Base-by-base conservation (phyloP, 2,113 vertebrate species). In the Nothobranchius kuhntae region DNA sequence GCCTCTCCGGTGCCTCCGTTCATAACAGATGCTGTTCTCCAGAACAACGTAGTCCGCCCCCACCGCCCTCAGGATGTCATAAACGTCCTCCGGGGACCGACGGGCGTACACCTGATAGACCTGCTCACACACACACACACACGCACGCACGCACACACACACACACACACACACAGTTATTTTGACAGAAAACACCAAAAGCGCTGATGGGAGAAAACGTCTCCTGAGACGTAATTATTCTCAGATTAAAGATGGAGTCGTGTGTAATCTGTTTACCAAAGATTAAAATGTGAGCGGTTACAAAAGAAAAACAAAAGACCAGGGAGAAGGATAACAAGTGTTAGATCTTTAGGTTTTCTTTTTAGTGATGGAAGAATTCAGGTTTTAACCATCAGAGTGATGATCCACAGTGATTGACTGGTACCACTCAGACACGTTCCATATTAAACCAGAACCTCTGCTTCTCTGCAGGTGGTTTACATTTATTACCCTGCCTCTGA, bases 11-110 rank as follows among this genome's bases (percentile, higher is more conserved):
- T 99, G 96, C 26, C 97, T 74, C 45, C 95, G 92, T 82, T 98
- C 97, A 0, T 95, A 96, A 74, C 98, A 99, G 83, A 98, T 96
- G 87, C 96, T 98, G 92, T 98, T 96, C 61, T 99, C 97, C 61
- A 99, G 81, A 65, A 98, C 95, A 57, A 98, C 91, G 0, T 95
- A 99, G 89, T 98, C 94, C 0, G 96, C 89, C n/a, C 95, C 95
- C 0, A 91, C 93, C 8, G 94, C 91, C 11, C 84, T 87, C 79
- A 99, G 89, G 63, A 97, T 92, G 0, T 73, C 14, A 21, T 96
- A 17, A 46, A 99, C 94, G 0, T 96, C 96, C 59, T 94, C 92
- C 0, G 96, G 94, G 12, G 96, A 89, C 2, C 90, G 91, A 30
- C 92, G 94, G 0, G 96, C 96, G 0, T 99, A 99, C 61, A 98